These are phyloP conservation scores for Xyrauchen texanus DNA, from an alignment of 2,113 vertebrate genomes.

Conservation along the genomic window DNA sequence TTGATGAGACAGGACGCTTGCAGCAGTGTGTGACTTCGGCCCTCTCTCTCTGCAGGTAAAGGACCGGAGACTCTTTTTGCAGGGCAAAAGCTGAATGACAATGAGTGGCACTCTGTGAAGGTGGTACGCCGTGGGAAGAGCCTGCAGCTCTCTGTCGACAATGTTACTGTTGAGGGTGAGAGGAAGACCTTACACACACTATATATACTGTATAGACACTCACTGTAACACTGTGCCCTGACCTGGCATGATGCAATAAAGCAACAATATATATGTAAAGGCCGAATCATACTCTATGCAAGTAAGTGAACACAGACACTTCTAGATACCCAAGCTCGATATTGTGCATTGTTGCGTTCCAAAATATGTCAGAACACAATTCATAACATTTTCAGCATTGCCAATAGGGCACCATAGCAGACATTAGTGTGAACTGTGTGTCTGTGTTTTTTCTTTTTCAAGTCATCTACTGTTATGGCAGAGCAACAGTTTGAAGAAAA, in stretches of 20 bases:
- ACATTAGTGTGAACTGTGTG: no score
- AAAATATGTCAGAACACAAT: no score
- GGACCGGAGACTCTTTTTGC: constrained; percentile 89
- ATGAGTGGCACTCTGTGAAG: constrained; percentile 92
- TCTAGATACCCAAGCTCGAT: no score
- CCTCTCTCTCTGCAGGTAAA: constrained; percentile 80
- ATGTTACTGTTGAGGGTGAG: constrained; percentile 89
- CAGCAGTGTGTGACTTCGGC: constrained; percentile 63
- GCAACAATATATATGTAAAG: no score
- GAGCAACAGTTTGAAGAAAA: no score
- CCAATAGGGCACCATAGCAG: no score
- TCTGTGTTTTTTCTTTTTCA: no score
- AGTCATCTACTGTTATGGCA: no score
- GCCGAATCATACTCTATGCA: no score
- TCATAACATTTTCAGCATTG: no score
- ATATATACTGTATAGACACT: not conserved
- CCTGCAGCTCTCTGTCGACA: constrained; percentile 92
- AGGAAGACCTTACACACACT: not conserved
- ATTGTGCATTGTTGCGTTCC: no score
- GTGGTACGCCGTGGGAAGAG: constrained; percentile 88
- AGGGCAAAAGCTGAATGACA: constrained; percentile 92
- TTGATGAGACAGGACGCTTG: constrained; percentile 42
- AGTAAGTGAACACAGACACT: no score
- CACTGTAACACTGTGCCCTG: not conserved
- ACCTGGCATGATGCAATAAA: not conserved